Evolutionary conservation across 2,888 invertebrate species (phyloP), one percentile per base, ranked within the genome.

Genomic region (Tenthredo notha): DNA sequence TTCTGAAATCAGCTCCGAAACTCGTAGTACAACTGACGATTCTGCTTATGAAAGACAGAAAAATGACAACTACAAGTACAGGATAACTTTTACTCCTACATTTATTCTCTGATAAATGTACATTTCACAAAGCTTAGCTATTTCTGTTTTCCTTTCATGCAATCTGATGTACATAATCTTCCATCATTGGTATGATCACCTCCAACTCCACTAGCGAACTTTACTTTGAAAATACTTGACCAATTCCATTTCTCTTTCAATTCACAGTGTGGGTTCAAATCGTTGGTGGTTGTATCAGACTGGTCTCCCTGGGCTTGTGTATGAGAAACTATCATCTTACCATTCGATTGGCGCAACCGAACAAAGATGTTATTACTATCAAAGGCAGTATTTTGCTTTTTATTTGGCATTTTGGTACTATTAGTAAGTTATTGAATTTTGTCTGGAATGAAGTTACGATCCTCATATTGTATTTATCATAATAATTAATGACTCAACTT

Each of bases 251-350:
- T n/a, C 40, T 18, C n/a, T 74, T 37, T 18, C n/a, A 74, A 54
- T 37, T 74, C 18, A 2, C 72, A 40, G n/a, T 40, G 72, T 74
- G 72, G 72, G 29, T 67, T 12, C 43, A 43, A 37, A n/a, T 74
- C 7, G 37, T 37, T 7, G 40, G 40, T 40, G n/a, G 72, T 21
- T 40, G 40, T 40, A 12, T 74, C 21, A 74, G 43, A n/a, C 21
- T 74, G 43, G 9, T 74, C 40, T 10, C 97, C 86, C 95, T 98
- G 95, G 96, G 97, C 0, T 98, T 98, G 98, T 96, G 97, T 84
- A 94, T 98, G 92, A 96, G 97, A 0, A 96, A 97, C 0, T 98
- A 98, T 93, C 96, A 97, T 92, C 95, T 97, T 87, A 95, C 96
- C 10, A 95, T 97, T 72, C 95, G 98, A 70, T 96, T 96, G 90